A percentile compares a stretch with the other conserved stretches of the same genome.
Conservation (phyloP, 1,140 invertebrate genomes). For the Tetramorium alpestre region DNA sequence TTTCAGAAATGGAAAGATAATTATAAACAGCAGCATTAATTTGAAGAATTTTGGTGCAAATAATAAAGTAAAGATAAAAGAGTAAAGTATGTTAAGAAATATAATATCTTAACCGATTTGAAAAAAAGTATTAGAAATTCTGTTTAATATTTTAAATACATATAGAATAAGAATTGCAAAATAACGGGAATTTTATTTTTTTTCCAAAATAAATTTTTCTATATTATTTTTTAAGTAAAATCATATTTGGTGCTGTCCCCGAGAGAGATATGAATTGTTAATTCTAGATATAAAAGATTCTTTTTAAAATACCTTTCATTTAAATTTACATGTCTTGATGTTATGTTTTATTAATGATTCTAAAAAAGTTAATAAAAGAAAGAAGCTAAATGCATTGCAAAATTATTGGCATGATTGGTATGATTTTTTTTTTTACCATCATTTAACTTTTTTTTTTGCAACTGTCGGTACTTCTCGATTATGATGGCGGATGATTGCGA, state of each 20-base stretch:
- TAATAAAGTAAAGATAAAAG: not conserved
- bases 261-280: not conserved
- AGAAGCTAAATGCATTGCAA: not conserved
- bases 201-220: not conserved
- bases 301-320: not conserved
- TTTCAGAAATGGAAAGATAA: not conserved
- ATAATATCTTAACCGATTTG: not conserved
- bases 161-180: not conserved
- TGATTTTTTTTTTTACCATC: conserved; percentile 13
- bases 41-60: not conserved
- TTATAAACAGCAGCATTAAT: not conserved
- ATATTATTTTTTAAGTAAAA: not conserved
- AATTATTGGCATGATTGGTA: not conserved
- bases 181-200: not conserved
- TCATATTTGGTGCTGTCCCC: not conserved
- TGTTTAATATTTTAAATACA: not conserved
- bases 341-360: not conserved
- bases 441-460: not conserved
- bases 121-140: not conserved
- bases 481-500: not conserved
- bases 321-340: not conserved
- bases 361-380: not conserved
- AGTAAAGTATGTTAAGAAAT: not conserved
- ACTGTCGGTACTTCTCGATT: not conserved
- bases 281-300: not conserved